phyloP scores from a whole-genome alignment of 2,797 vertebrate genomes.

The Gila robusta region DNA sequence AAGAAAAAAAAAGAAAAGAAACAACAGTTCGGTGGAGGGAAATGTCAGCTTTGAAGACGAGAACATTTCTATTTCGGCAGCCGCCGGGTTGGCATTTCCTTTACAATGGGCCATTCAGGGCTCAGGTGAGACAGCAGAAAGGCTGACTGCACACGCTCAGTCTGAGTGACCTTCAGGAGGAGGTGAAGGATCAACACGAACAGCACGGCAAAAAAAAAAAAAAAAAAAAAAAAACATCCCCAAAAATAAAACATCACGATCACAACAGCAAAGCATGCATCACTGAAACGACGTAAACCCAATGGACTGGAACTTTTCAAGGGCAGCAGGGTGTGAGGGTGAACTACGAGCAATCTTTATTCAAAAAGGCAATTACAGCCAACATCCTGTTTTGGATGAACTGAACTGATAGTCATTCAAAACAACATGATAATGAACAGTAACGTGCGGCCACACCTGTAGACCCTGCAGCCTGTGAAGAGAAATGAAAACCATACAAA shows the following conservation, averaged over 20 bases:
- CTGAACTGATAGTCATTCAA: conserved; percentile 9
- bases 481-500: conserved; percentile 9
- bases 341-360: conserved; percentile 22
- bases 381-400: conserved; percentile 19
- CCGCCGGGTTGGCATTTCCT: conserved; percentile 79
- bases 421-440: conserved; percentile 22
- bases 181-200: conserved; percentile 31
- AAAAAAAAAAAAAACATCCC: conserved; percentile 38
- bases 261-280: conserved; percentile 43
- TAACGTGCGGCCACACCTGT: conserved; percentile 1
- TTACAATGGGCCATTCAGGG: conserved; percentile 80
- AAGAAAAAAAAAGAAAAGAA: conserved; percentile 57
- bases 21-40: conserved; percentile 72
- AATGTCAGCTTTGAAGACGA: conserved; percentile 81
- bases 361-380: conserved; percentile 9
- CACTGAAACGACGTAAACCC: background rate
- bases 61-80: conserved; percentile 76
- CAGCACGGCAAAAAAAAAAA: conserved; percentile 39
- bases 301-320: conserved; percentile 25
- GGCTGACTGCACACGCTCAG: conserved; percentile 65
- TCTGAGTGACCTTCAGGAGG: conserved; percentile 69
- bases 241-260: conserved; percentile 72
- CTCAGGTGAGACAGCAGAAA: conserved; percentile 77
- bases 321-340: conserved; percentile 43
- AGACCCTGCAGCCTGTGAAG: conserved; percentile 38